Conservation (phyloP, 2,113 vertebrate species). For the Clarias batrachus region DNA sequence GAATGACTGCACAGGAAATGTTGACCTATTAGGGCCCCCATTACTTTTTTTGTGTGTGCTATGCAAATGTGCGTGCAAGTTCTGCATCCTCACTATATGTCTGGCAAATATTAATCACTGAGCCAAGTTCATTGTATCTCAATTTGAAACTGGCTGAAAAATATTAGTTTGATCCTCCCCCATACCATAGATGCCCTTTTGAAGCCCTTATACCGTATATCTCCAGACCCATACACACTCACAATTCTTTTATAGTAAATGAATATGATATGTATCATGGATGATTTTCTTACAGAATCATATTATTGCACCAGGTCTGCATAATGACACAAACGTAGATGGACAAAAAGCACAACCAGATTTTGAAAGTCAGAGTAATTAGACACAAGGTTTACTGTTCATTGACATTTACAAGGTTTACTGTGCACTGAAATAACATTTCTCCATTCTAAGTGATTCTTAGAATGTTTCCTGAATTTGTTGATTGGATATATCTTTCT, state of each 20-base stretch:
- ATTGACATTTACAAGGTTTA: background rate
- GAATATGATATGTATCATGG: background rate
- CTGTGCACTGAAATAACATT: too few relatives aligned
- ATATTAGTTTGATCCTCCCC: background rate
- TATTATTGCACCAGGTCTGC: background rate
- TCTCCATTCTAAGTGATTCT: background rate
- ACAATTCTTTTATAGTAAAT: background rate
- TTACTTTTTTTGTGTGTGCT: background rate
- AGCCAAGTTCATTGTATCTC: background rate
- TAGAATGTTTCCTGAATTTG: background rate
- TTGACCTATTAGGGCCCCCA: too few relatives aligned
- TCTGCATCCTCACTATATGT: background rate
- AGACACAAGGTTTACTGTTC: background rate
- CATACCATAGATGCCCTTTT: background rate
- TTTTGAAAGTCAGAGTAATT: background rate
- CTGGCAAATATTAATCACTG: too few relatives aligned
- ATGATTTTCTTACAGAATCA: background rate
- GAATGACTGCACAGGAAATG: background rate
- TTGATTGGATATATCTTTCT: background rate
- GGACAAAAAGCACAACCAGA: background rate
- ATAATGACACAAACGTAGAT: too few relatives aligned
- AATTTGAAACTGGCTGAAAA: background rate
- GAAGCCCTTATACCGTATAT: background rate
- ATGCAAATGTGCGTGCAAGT: background rate
- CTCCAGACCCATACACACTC: too few relatives aligned